Percentiles rank a stretch among this genome's conserved stretches.
These are phyloP conservation scores for Pseudopleuronectes americanus DNA, from an alignment of 2,797 vertebrate species.

Conservation along the genomic window DNA sequence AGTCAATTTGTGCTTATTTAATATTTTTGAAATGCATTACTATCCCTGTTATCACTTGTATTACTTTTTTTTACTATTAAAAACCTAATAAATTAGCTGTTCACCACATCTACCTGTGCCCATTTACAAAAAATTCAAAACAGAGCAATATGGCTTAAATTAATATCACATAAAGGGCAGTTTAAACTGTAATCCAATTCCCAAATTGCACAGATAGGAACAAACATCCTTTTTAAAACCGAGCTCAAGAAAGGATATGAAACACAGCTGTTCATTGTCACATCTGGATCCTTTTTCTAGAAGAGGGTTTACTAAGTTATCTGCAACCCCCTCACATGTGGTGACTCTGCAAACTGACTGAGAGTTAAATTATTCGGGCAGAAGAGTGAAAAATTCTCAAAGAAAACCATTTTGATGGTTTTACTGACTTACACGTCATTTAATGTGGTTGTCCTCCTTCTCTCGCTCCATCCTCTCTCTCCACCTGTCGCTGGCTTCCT, in stretches of 20 bases:
- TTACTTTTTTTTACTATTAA: too few relatives aligned
- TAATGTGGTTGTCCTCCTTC: background rate
- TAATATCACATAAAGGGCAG: background rate
- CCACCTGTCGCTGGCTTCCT: constrained; percentile 9
- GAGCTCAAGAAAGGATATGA: too few relatives aligned
- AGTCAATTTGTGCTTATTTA: too few relatives aligned
- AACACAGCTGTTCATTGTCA: too few relatives aligned
- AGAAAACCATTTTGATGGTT: background rate
- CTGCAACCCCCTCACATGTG: background rate
- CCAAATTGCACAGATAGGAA: background rate
- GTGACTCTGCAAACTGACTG: background rate
- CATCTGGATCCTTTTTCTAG: too few relatives aligned
- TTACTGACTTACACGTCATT: background rate
- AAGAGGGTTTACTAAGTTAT: background rate
- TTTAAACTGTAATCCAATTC: background rate
- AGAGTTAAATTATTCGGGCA: background rate
- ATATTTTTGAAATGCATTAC: too few relatives aligned
- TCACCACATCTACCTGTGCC: too few relatives aligned
- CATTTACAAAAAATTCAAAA: too few relatives aligned
- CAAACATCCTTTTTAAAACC: too few relatives aligned
- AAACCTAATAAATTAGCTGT: too few relatives aligned
- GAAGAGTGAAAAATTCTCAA: background rate
- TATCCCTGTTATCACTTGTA: too few relatives aligned
- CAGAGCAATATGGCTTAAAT: too few relatives aligned
- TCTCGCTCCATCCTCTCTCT: constrained; percentile 5